A percentile compares a stretch with the other conserved stretches of the same genome.
phyloP scores from a whole-genome alignment of 2,113 vertebrate genomes.

The Mesoclemmys tuberculata region DNA sequence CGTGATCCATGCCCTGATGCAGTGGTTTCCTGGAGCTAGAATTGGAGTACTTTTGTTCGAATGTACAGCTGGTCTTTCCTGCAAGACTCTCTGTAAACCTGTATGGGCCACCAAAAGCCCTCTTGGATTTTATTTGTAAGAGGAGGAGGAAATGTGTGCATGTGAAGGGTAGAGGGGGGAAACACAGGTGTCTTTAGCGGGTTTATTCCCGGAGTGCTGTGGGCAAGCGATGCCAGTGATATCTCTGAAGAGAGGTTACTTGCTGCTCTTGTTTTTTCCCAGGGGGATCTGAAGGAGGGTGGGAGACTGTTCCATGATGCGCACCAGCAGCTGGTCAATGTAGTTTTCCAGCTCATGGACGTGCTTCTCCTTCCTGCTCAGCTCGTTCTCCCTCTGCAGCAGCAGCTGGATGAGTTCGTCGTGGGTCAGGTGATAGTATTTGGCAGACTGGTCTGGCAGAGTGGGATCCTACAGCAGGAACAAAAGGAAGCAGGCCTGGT shows the following conservation, averaged over 20 bases:
- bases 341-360: constrained; percentile 95
- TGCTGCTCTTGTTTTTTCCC: constrained; percentile 73
- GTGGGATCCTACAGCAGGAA: constrained; percentile 70
- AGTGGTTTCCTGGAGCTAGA: constrained; percentile 3
- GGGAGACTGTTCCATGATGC: constrained; percentile 97
- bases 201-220: background rate
- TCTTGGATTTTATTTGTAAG: background rate
- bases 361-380: constrained; percentile 87
- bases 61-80: background rate
- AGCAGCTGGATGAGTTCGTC: constrained; percentile 92
- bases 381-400: constrained; percentile 88
- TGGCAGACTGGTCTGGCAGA: constrained; percentile 83
- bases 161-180: no score
- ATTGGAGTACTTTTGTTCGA: background rate
- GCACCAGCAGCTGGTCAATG: constrained; percentile 96
- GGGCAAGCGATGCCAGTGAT: background rate
- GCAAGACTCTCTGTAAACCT: background rate
- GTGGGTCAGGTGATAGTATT: constrained; percentile 95
- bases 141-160: background rate
- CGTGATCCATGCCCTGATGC: background rate
- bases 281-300: constrained; percentile 92
- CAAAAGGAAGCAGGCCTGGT: background rate
- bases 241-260: constrained; percentile 41
- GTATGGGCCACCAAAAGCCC: background rate
- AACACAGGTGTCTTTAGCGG: background rate